Evolutionary conservation across 2,888 invertebrate species (phyloP).

Genomic region (Drosophila borealis): DNA sequence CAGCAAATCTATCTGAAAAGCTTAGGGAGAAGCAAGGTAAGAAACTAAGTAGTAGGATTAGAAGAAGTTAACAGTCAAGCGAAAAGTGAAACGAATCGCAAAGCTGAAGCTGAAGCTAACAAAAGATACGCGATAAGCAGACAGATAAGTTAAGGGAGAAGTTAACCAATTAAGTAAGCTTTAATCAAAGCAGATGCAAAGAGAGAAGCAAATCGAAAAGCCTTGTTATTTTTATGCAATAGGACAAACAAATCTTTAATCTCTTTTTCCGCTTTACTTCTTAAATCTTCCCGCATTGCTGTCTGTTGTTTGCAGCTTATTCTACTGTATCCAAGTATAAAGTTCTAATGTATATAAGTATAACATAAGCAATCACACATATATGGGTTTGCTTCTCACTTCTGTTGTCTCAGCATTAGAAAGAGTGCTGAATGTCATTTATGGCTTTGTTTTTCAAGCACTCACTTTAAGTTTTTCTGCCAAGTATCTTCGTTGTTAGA

Average conservation of each 20-base stretch:
- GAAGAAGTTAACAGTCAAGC: neutral
- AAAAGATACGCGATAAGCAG: too few species aligned
- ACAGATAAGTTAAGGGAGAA: too few species aligned
- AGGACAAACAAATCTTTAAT: neutral
- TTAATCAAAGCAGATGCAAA: neutral
- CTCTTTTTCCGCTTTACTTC: too few species aligned
- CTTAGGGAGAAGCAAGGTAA: neutral
- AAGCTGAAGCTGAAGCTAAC: neutral
- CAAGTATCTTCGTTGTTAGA: neutral
- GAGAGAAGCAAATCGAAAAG: neutral
- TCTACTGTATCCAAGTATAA: too few species aligned
- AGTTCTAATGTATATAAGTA: too few species aligned
- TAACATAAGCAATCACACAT: neutral
- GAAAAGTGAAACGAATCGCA: neutral
- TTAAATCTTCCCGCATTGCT: neutral
- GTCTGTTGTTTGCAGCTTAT: neutral
- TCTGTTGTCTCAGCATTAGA: neutral
- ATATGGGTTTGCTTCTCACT: neutral
- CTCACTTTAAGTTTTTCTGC: too few species aligned
- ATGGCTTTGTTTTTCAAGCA: too few species aligned
- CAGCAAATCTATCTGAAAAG: neutral
- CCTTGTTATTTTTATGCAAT: neutral
- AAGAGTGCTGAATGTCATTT: too few species aligned
- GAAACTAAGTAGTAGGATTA: neutral
- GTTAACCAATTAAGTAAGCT: neutral